Evolutionary conservation across 1,140 invertebrate genomes (phyloP).

Genomic region (Ceratina australensis): DNA sequence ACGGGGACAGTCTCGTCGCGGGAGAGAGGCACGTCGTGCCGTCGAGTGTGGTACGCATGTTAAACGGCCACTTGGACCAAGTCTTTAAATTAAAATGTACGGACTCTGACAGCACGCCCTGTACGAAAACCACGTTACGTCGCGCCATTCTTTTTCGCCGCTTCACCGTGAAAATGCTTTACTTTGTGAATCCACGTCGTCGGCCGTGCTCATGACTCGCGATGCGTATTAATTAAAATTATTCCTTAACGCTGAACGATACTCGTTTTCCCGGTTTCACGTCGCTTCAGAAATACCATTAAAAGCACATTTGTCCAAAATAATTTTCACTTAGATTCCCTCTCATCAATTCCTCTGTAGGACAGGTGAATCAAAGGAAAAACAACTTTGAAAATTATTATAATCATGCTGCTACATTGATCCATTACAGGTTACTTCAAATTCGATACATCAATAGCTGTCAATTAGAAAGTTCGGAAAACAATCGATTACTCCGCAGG

Average conservation of each 20-base stretch:
- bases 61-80: constrained; percentile 54
- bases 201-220: constrained; percentile 8
- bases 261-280: too few species aligned
- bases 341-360: too few species aligned
- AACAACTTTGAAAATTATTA: neutral
- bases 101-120: constrained; percentile 40
- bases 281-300: neutral
- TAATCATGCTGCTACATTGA: neutral
- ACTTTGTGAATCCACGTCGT: constrained; percentile 5
- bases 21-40: constrained; percentile 6
- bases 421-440: constrained; percentile 25
- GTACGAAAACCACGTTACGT: constrained; percentile 24
- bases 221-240: constrained; percentile 55
- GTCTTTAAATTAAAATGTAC: constrained; percentile 60
- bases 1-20: neutral
- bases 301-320: neutral
- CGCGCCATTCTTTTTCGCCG: constrained; percentile 24
- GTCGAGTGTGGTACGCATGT: constrained; percentile 36
- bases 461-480: constrained; percentile 49
- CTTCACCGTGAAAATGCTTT: constrained; percentile 33
- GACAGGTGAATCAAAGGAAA: too few species aligned
- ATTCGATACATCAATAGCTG: constrained; percentile 42
- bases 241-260: constrained; percentile 39
- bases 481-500: neutral
- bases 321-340: too few species aligned